phyloP scores from a whole-genome alignment of 2,113 vertebrate species.

The Xenopus borealis region DNA sequence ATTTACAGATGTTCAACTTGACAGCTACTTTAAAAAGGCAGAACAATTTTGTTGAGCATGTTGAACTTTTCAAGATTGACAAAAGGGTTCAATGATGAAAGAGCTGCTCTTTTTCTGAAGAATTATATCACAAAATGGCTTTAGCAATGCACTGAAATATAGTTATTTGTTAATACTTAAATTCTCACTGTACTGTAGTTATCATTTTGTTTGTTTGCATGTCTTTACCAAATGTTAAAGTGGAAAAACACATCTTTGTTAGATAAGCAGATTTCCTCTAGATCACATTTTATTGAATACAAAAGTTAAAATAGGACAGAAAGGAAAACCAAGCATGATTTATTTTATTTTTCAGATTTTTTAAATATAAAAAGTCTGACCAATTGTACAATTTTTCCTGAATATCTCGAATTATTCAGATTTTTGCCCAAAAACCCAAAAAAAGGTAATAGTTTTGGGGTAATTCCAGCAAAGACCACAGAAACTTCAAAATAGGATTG shows the following conservation, averaged over 20 bases:
- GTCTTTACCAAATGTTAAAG: constrained; percentile 56
- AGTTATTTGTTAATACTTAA: constrained; percentile 56
- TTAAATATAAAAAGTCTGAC: too few relatives aligned
- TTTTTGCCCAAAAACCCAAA: too few relatives aligned
- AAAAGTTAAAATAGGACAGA: too few relatives aligned
- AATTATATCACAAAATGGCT: constrained; percentile 57
- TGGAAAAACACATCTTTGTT: constrained; percentile 57
- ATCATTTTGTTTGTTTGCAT: constrained; percentile 48
- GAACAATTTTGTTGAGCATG: constrained; percentile 9
- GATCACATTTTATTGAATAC: constrained; percentile 58
- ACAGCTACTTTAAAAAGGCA: constrained; percentile 7
- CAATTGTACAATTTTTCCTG: too few relatives aligned
- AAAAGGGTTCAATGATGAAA: constrained; percentile 49
- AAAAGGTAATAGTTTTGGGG: too few relatives aligned
- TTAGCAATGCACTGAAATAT: constrained; percentile 54
- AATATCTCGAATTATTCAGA: too few relatives aligned
- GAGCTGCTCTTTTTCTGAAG: constrained; percentile 50
- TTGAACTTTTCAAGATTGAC: constrained; percentile 15
- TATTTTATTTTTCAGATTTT: too few relatives aligned
- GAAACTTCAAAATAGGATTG: too few relatives aligned
- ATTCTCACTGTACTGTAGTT: constrained; percentile 46
- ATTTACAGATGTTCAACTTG: constrained; percentile 1
- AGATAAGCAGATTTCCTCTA: constrained; percentile 66
- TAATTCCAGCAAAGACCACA: too few relatives aligned
- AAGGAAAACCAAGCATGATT: too few relatives aligned